phyloP scores from a whole-genome alignment of 1,140 invertebrate genomes.

The Cylas formicarius region DNA sequence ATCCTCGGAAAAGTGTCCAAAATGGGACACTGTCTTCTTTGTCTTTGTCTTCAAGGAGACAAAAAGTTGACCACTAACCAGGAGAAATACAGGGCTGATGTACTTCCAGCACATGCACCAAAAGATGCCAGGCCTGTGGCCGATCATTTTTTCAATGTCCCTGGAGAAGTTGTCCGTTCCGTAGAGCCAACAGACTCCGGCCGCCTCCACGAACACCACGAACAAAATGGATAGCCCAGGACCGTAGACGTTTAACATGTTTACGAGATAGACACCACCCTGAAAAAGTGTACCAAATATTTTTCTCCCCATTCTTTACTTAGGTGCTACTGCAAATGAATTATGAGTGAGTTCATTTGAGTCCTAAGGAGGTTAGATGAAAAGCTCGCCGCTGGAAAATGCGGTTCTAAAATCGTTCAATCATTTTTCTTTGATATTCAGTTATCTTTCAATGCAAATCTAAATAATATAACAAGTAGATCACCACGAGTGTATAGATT shows the following conservation, averaged over 20 bases:
- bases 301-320: no score
- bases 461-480: no score
- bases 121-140: slow-evolving; percentile 77
- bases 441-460: no score
- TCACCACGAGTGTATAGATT: no score
- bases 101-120: slow-evolving; percentile 93
- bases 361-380: no score
- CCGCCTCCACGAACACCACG: slow-evolving; percentile 92
- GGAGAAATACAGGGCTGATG: slow-evolving; percentile 77
- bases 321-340: no score
- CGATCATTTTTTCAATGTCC: slow-evolving; percentile 88
- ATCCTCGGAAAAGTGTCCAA: no score
- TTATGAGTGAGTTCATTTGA: no score
- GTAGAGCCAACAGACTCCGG: slow-evolving; percentile 96
- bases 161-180: slow-evolving; percentile 80
- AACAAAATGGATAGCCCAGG: slow-evolving; percentile 93
- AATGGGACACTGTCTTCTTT: no score
- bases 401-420: no score
- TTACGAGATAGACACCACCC: slow-evolving; percentile 93
- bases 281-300: slow-evolving; percentile 30
- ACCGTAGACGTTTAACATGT: slow-evolving; percentile 90
- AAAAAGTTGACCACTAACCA: slow-evolving; percentile 49
- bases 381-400: no score
- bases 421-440: no score
- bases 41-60: neutral